A percentile compares a stretch with the other conserved stretches of the same genome.
These are phyloP conservation scores for Ctena decussata DNA, from an alignment of 2,888 invertebrate genomes.

Conservation along the genomic window DNA sequence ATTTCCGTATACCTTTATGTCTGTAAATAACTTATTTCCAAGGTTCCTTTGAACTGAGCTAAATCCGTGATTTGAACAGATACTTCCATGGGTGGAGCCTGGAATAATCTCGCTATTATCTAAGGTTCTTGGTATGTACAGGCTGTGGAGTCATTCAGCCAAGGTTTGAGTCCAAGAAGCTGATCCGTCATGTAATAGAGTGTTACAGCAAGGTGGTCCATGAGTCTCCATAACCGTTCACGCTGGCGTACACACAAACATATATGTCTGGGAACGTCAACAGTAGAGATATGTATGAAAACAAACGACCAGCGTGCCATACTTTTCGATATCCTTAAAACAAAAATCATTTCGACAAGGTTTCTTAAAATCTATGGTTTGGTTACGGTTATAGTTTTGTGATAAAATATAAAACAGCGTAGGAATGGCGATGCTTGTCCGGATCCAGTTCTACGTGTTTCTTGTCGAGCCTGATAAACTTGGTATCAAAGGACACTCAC, in stretches of 20 bases:
- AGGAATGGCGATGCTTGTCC: too few species aligned
- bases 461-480: too few species aligned
- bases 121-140: conserved; percentile 67
- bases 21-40: conserved; percentile 25
- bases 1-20: conserved; percentile 7
- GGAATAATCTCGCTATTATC: background rate
- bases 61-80: background rate
- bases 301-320: conserved; percentile 49
- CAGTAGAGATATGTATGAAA: conserved; percentile 33
- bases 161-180: conserved; percentile 58
- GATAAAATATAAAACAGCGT: too few species aligned
- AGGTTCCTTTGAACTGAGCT: conserved; percentile 42
- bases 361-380: too few species aligned
- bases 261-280: conserved; percentile 48
- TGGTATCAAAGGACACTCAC: too few species aligned
- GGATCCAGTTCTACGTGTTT: too few species aligned
- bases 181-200: conserved; percentile 63
- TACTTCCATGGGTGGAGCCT: background rate
- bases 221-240: background rate
- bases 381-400: too few species aligned
- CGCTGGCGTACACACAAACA: conserved; percentile 42
- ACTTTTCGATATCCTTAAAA: conserved; percentile 39
- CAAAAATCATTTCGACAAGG: too few species aligned
- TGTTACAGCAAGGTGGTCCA: conserved; percentile 1
- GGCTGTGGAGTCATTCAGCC: conserved; percentile 68